phyloP scores from a whole-genome alignment of 1,140 invertebrate species.

The Hypsibius dujardini region DNA sequence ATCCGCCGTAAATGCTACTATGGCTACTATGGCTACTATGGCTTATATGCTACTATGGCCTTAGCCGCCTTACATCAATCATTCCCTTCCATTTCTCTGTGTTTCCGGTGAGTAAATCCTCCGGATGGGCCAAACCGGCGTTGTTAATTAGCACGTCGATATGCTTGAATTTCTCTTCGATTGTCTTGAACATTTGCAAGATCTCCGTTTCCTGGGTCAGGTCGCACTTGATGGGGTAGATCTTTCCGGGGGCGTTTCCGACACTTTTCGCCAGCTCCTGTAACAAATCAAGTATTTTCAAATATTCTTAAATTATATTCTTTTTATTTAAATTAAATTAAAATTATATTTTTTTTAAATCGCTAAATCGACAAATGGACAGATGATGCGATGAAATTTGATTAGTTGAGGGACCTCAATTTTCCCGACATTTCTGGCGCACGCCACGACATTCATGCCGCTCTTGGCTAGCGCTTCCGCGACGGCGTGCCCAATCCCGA shows the following conservation, averaged over 20 bases:
- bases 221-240: conserved; percentile 30
- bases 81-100: conserved; percentile 32
- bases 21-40: neutral
- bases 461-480: conserved; percentile 38
- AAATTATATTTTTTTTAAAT: too few species aligned
- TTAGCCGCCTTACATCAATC: neutral
- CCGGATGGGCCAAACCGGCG: conserved; percentile 28
- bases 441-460: conserved; percentile 48
- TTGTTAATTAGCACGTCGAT: conserved; percentile 33
- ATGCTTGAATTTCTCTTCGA: conserved; percentile 26
- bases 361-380: too few species aligned
- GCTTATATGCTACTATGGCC: neutral
- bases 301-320: too few species aligned
- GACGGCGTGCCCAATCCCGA: conserved; percentile 45
- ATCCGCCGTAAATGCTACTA: neutral
- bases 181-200: conserved; percentile 28
- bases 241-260: neutral
- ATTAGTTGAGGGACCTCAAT: conserved; percentile 27
- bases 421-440: conserved; percentile 44
- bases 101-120: conserved; percentile 30
- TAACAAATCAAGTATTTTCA: neutral
- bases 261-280: neutral
- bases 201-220: conserved; percentile 30
- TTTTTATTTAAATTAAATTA: too few species aligned
- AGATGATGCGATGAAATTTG: too few species aligned